These are phyloP conservation scores for Gobius niger DNA, from an alignment of 2,113 vertebrate genomes.

Conservation along the genomic window DNA sequence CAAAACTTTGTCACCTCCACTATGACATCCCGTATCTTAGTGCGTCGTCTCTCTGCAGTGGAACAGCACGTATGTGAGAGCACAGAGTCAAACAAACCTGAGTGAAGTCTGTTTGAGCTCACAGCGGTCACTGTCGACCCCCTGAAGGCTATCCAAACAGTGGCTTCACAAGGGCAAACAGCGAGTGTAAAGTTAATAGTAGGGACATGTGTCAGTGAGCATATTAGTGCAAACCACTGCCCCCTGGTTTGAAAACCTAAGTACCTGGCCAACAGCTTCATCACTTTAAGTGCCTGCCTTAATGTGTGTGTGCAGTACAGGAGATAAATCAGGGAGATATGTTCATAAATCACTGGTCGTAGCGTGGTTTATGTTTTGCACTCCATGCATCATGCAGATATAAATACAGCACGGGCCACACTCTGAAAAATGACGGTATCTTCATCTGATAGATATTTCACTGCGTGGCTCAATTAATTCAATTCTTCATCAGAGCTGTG, in stretches of 20 bases:
- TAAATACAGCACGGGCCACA: constrained; percentile 42
- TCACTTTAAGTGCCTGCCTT: constrained; percentile 66
- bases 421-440: constrained; percentile 58
- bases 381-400: constrained; percentile 47
- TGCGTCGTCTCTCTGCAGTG: neutral
- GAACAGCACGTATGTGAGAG: constrained; percentile 6
- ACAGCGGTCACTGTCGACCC: constrained; percentile 30
- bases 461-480: constrained; percentile 62
- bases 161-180: constrained; percentile 28
- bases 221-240: constrained; percentile 41
- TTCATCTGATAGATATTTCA: constrained; percentile 60
- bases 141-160: constrained; percentile 34
- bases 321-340: constrained; percentile 63
- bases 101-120: constrained; percentile 34
- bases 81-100: constrained; percentile 25
- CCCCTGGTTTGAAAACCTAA: constrained; percentile 46
- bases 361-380: constrained; percentile 38
- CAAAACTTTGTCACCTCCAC: no score
- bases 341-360: constrained; percentile 62
- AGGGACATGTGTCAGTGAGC: constrained; percentile 43
- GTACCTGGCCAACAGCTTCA: constrained; percentile 62
- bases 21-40: neutral
- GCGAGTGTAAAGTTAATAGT: constrained; percentile 26
- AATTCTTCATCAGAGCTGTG: constrained; percentile 56
- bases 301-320: constrained; percentile 22